Base-by-base conservation (phyloP, 1,140 invertebrate species). In the Cherax destructor region DNA sequence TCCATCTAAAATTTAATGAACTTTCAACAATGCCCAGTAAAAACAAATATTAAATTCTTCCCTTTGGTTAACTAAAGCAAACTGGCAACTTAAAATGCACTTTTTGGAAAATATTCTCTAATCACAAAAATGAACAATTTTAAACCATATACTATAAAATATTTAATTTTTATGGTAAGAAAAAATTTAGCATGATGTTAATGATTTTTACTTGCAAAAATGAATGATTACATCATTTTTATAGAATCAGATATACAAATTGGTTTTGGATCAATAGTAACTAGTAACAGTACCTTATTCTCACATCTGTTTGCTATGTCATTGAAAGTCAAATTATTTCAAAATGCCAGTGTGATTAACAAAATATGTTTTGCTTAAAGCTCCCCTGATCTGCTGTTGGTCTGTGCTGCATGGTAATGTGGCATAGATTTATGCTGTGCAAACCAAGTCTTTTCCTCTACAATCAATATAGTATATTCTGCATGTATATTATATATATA, bases 371-470 rank as follows among this genome's bases (percentile, higher is more conserved):
- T 56, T 24, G 21, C 56, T 56, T n/a, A 81, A 81, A 59, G 52
- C 47, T 47, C 10, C 24, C 59, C 49, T 69, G 59, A 24, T 83
- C 11, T 69, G 85, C 85, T 77, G 85, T 86, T 86, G 85, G 85
- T 86, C 78, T 86, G 76, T 86, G 85, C n/a, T 61, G 85, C 30
- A 24, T 78, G 85, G 85, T 86, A 52, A 86, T 86, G 85, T 86
- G 76, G 85, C 76, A 61, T 74, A 86, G 85, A 59, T 59, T 61
- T 61, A 52, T 77, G 85, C 18, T 61, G 85, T 86, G 85, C 85
- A 86, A 78, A 78, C 49, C 3, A 16, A 18, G 13, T 4, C 0
- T 65, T n/a, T 65, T 18, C 61, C 18, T 65, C 61, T 9, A 65
- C 10, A 65, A 65, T 65, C 13, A 65, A 65, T n/a, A 59, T 59